Conservation (phyloP, 2,113 vertebrate genomes). For the Tachysurus vachellii region DNA sequence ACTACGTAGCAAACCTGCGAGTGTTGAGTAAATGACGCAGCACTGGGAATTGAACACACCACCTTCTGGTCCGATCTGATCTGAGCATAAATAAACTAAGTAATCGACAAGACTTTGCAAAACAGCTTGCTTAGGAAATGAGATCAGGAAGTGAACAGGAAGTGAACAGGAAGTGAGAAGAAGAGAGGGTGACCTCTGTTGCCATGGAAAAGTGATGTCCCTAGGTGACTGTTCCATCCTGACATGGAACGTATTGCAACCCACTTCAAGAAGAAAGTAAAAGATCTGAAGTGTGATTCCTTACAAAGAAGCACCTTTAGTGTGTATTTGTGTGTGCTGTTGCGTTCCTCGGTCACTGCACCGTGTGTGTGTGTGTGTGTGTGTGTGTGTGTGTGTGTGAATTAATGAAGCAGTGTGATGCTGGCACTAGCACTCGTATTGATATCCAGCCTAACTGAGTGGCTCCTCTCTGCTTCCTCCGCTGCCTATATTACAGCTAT, state of each 20-base stretch:
- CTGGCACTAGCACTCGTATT: constrained; percentile 54
- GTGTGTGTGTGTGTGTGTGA: constrained; percentile 35
- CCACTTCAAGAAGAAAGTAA: background rate
- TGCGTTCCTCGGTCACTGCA: no score
- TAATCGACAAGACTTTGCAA: background rate
- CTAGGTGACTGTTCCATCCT: no score
- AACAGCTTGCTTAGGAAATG: background rate
- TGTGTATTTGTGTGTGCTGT: background rate
- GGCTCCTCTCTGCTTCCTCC: constrained; percentile 44
- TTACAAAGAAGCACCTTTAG: background rate
- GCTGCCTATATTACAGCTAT: constrained; percentile 70
- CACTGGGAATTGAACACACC: no score
- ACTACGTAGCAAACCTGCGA: no score
- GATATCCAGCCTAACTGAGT: constrained; percentile 49
- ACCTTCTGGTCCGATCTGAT: no score
- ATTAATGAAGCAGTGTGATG: constrained; percentile 49
- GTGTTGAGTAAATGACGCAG: no score
- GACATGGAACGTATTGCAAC: background rate
- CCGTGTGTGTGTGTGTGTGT: background rate
- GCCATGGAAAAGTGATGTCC: background rate
- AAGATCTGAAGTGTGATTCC: background rate
- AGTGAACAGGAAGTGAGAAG: background rate
- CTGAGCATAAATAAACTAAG: no score
- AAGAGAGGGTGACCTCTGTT: background rate
- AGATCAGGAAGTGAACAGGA: background rate